Base-by-base conservation (phyloP, 2,888 invertebrate species). In the Lasioglossum vierecki region DNA sequence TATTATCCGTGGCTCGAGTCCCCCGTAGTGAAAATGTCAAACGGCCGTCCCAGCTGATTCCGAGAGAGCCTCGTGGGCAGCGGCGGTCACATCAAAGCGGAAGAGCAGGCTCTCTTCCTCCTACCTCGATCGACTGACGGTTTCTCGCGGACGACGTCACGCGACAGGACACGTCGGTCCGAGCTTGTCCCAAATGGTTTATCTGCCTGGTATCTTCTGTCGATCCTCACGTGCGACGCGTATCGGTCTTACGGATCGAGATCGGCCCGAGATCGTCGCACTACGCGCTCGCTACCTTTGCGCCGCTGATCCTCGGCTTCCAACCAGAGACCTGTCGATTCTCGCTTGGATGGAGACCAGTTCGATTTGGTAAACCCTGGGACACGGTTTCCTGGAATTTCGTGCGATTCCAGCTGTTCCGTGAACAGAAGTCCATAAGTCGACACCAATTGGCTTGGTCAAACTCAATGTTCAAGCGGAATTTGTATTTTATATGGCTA, bases 1-100 rank as follows among this genome's bases (percentile, higher is more conserved):
- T 94, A 94, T 94, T 94, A 93, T 92, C 91, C 91, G 81, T 91
- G 90, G 53, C 53, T 84, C 87, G 88, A 89, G 91, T 92, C 91
- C 87, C 93, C 93, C 91, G 92, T 91, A 90, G 94, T 93, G 94
- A 94, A 94, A 94, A 94, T 94, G 94, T 94, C 94, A 94, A 93
- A 92, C 91, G 93, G 89, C 80, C 90, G 87, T 91, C 26, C 89
- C 86, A 85, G 89, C 87, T 90, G 90, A 87, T 90, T 91, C 84
- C 35, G 57, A 87, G 87, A 83, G 39, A 4, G 81, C 80, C 87
- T 81, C 53, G 22, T 68, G n/a, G 66, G 60, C 57, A 26, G 57
- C n/a, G 85, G 83, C 88, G 90, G 90, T 80, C 83, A 90, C 83
- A 88, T 90, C 91, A 91, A 90, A 90, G 85, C 57, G 15, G 66